Evolutionary conservation across 1,140 invertebrate species (phyloP).

Genomic region (Bombus picipes): DNA sequence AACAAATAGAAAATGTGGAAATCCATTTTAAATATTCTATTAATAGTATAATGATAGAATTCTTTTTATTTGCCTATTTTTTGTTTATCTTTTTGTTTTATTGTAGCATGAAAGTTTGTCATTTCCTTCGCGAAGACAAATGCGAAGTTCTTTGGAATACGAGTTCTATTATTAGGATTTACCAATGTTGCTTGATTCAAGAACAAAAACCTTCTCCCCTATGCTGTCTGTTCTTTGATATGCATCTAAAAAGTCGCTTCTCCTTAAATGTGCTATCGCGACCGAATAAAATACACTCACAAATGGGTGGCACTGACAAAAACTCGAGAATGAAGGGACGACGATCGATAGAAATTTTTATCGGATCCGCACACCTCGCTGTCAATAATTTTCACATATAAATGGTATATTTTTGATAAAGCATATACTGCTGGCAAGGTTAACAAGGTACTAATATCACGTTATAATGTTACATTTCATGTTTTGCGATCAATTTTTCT

Average conservation of each 20-base stretch:
- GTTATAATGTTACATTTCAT: constrained; percentile 5
- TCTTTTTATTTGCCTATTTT: neutral
- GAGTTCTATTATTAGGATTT: constrained; percentile 46
- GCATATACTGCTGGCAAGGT: constrained; percentile 23
- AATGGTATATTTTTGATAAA: constrained; percentile 39
- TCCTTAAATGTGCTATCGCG: constrained; percentile 34
- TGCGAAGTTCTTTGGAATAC: constrained; percentile 35
- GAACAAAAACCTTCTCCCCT: constrained; percentile 34
- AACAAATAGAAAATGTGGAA: neutral
- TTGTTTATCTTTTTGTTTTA: neutral
- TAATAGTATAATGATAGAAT: neutral
- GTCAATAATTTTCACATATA: constrained; percentile 22
- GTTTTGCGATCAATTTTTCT: neutral
- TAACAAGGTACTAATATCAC: constrained; percentile 29
- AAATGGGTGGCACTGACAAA: constrained; percentile 20
- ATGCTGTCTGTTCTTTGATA: constrained; percentile 41
- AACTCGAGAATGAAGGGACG: constrained; percentile 26
- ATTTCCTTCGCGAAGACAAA: constrained; percentile 1
- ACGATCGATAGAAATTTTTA: constrained; percentile 31
- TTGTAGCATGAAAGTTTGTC: constrained; percentile 9
- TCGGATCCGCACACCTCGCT: neutral
- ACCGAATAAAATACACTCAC: constrained; percentile 19
- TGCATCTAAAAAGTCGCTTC: constrained; percentile 44
- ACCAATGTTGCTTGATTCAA: constrained; percentile 41
- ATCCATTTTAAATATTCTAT: neutral